Percentiles rank a stretch among this genome's conserved stretches.
These are phyloP conservation scores for Berghia stephanieae DNA, from an alignment of 1,140 invertebrate genomes.

Conservation along the genomic window DNA sequence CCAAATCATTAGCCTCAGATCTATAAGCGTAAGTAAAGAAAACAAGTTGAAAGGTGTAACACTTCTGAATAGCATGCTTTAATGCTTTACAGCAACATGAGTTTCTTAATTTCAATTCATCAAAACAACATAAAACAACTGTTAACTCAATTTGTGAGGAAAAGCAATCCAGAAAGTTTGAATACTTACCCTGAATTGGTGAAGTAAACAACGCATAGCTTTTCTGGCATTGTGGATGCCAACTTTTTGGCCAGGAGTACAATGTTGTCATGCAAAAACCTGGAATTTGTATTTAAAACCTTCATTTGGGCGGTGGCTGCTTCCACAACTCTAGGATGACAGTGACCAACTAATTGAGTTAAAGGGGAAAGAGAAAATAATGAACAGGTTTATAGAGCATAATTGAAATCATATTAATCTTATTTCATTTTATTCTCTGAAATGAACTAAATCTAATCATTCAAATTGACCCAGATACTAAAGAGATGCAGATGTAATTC, in stretches of 20 bases:
- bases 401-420: neutral
- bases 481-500: neutral
- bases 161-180: neutral
- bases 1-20: constrained; percentile 99
- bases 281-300: constrained; percentile 89
- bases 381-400: neutral
- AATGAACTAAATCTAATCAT: neutral
- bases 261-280: constrained; percentile 95
- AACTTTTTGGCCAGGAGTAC: constrained; percentile 89
- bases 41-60: neutral
- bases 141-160: neutral
- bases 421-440: neutral
- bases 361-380: neutral
- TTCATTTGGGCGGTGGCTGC: constrained; percentile 86
- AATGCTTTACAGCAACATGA: neutral
- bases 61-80: neutral
- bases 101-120: neutral
- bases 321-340: constrained; percentile 91
- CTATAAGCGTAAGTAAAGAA: constrained; percentile 68
- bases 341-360: constrained; percentile 88
- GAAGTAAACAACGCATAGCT: constrained; percentile 90
- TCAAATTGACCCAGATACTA: too few relatives aligned
- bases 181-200: constrained; percentile 85
- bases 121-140: neutral
- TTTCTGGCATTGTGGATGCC: constrained; percentile 77